These are phyloP conservation scores for Corythaeola cristata DNA, from an alignment of 2,113 vertebrate species.

Conservation along the genomic window DNA sequence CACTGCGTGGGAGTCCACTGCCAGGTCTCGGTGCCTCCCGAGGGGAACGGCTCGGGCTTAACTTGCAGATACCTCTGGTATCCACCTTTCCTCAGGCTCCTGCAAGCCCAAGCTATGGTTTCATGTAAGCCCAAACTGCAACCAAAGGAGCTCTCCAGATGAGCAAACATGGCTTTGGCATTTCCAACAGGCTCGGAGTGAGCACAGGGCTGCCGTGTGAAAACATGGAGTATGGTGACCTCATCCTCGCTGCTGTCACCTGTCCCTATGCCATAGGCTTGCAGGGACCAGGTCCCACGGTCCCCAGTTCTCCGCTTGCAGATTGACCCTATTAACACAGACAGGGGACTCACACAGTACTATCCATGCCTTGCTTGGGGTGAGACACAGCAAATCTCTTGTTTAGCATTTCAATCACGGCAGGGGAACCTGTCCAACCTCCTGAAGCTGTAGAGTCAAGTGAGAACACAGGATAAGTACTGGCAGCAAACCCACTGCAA, in stretches of 20 bases:
- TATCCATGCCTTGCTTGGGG: not conserved
- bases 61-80: not conserved
- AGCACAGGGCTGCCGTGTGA: rapidly evolving
- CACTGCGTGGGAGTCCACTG: not conserved
- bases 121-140: not conserved
- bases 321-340: not conserved
- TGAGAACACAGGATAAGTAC: not conserved
- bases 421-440: not conserved
- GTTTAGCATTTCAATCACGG: not conserved
- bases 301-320: not conserved
- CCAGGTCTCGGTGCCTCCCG: not conserved
- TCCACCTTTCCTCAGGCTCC: not conserved
- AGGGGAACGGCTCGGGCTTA: not conserved
- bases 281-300: rapidly evolving
- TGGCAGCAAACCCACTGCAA: not conserved
- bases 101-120: not conserved
- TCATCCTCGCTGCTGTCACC: not conserved
- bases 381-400: not conserved
- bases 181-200: not conserved
- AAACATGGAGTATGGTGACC: rapidly evolving
- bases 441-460: not conserved
- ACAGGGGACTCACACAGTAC: not conserved
- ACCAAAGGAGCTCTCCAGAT: not conserved
- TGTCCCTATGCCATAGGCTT: not conserved
- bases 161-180: not conserved